These are phyloP conservation scores for Chelonoidis abingdonii DNA, from an alignment of 2,113 vertebrate genomes.

Conservation along the genomic window DNA sequence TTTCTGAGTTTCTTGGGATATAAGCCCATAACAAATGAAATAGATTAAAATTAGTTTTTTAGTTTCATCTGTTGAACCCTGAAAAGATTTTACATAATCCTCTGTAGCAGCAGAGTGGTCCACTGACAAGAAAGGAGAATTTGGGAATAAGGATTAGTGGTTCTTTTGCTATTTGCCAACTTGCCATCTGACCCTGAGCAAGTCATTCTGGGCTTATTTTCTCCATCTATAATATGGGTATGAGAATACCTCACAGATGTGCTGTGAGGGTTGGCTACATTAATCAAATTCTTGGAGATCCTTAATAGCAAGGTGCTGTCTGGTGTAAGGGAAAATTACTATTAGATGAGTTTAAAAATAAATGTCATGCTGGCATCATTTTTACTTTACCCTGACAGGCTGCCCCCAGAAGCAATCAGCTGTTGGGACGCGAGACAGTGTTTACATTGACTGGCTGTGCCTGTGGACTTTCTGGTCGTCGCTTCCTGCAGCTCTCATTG, in stretches of 20 bases:
- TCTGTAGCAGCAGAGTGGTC: conserved; percentile 18
- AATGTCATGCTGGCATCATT: neutral
- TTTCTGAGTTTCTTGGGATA: conserved; percentile 34
- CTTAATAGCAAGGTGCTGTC: neutral
- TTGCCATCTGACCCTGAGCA: conserved; percentile 31
- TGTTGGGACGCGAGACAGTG: too few relatives aligned
- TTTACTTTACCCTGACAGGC: neutral
- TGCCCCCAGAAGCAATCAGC: too few relatives aligned
- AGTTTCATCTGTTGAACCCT: conserved; percentile 41
- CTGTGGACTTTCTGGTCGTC: too few relatives aligned
- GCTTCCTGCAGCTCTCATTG: too few relatives aligned
- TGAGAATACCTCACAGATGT: neutral
- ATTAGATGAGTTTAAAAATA: neutral
- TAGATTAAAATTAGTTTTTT: conserved; percentile 11
- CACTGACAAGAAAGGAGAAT: conserved; percentile 15
- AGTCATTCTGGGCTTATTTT: neutral
- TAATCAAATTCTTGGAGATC: neutral
- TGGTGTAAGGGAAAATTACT: conserved; percentile 25
- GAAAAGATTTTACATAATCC: conserved; percentile 27
- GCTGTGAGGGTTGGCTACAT: neutral
- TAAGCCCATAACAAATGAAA: conserved; percentile 53
- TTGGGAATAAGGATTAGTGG: neutral
- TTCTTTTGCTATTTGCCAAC: neutral
- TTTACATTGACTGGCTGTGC: too few relatives aligned
- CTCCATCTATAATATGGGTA: neutral